Percentiles rank a stretch among this genome's conserved stretches.
These are phyloP conservation scores for Heliothis peltigera DNA, from an alignment of 2,888 invertebrate species.

Conservation along the genomic window DNA sequence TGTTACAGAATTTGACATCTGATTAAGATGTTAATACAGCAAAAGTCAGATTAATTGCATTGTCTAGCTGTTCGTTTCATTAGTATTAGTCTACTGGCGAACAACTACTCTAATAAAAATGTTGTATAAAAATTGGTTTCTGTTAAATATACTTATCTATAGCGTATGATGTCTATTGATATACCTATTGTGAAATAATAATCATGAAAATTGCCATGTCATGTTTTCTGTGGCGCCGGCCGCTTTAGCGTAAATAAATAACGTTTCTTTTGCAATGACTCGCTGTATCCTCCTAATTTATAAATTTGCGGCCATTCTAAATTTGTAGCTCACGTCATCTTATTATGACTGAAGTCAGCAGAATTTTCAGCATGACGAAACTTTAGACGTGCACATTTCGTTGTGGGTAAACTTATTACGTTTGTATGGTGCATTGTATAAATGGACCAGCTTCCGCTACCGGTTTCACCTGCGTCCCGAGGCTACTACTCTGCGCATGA, in stretches of 20 bases:
- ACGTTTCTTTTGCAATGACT: conserved; percentile 32
- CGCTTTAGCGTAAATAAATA: conserved; percentile 32
- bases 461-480: too few species aligned
- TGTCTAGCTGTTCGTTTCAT: too few species aligned
- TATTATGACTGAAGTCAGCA: conserved; percentile 30
- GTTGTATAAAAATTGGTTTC: too few species aligned
- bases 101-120: too few species aligned
- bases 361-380: conserved; percentile 31
- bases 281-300: conserved; percentile 27
- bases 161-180: conserved; percentile 4
- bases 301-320: conserved; percentile 20
- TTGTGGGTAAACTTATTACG: too few species aligned
- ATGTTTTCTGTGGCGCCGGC: conserved; percentile 57
- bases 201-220: conserved; percentile 65
- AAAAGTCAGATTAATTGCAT: too few species aligned
- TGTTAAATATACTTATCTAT: not conserved
- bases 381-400: conserved; percentile 9
- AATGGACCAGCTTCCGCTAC: too few species aligned
- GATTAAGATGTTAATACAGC: too few species aligned
- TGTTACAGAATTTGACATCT: not conserved
- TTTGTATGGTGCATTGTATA: too few species aligned
- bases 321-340: conserved; percentile 51
- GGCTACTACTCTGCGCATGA: too few species aligned
- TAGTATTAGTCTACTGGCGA: too few species aligned
- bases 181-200: conserved; percentile 47